Evolutionary conservation across 2,113 vertebrate genomes (phyloP), one percentile per base, ranked within the genome.

Genomic region (Anguilla japonica): DNA sequence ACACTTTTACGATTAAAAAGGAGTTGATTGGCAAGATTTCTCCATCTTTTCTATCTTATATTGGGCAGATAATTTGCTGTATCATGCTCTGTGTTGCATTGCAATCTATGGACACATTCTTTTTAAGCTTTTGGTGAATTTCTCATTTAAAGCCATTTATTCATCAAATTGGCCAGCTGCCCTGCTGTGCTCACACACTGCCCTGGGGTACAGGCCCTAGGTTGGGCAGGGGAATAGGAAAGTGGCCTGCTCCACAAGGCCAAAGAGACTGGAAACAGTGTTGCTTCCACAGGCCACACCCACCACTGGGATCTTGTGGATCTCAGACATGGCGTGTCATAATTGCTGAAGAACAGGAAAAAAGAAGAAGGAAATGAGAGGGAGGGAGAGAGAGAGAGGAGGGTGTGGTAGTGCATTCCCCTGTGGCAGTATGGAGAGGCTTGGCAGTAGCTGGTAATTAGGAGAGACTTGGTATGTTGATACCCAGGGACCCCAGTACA

Each of bases 371-470:
- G 20, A 78, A 67, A 46, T 46, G 43, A 46, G 43, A 87, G 50
- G 34, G 34, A 81, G 43, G 79, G 26, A 82, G 81, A 63, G 43
- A 60, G 43, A 75, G 85, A 56, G 57, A 15, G 83, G 63, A 43
- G 26, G 6, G 29, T 60, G 46, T 13, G 34, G 41, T 75, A 53
- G 26, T 34, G 15, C 41, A 41, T 11, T 40, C 50, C 15, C n/a
- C 56, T 81, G 84, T 71, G 83, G 84, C 43, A 86, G 79, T 78
- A 41, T 53, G 84, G 87, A 84, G 83, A 85, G 86, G 85, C 83
- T 60, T 87, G 79, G 79, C 85, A 75, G 88, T 88, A 80, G 84
- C 83, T 46, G 80, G 83, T 90, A 91, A 91, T 91, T 90, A 91
- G 90, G 88, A 89, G 83, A 83, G 86, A 91, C 88, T 81, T 87